Base-by-base conservation (phyloP, 2,888 invertebrate species). In the Lycia hirtaria region DNA sequence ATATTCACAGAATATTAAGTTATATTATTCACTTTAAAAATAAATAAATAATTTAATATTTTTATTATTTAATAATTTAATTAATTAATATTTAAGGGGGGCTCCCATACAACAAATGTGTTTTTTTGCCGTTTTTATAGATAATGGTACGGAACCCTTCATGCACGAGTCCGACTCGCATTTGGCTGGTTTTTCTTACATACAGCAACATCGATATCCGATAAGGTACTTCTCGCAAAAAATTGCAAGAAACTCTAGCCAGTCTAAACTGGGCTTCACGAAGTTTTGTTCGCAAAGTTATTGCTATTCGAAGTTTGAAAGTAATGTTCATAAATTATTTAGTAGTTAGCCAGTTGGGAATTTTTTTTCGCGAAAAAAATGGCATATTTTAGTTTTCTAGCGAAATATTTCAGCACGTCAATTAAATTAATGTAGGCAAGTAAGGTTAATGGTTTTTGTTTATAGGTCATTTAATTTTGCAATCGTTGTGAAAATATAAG, bases 291-390 rank as follows among this genome's bases (percentile, higher is more conserved):
- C 22, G 40, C 33, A 40, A 56, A 56, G 33, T 51, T 56, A 51
- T 40, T 30, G 26, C 28, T 24, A 43, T 49, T 54, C 48, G 22
- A 48, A 26, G 41, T 48, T 55, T 43, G 22, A 41, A 48, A 41
- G 33, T 14, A 49, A 56, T 28, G 37, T 44, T 56, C 37, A 44
- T 48, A 48, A 55, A 56, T 49, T 49, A 52, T 47, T 28, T 38
- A 47, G 28, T n/a, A 45, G 51, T 56, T 44, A 41, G 24, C 19
- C 37, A 37, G 45, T 45, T 41, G 54, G 19, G 43, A 41, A 28
- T 19, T 47, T 40, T n/a, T 47, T 64, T 63, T 43, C n/a, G 26
- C 24, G 26, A 59, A 40, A 47, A 54, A 22, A 35, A 7, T 35
- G 15, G 51, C 33, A 6, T 35, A 20, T n/a, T 17, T 14, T 20